Conservation (phyloP, 2,888 invertebrate genomes). For the Agrotis puta region DNA sequence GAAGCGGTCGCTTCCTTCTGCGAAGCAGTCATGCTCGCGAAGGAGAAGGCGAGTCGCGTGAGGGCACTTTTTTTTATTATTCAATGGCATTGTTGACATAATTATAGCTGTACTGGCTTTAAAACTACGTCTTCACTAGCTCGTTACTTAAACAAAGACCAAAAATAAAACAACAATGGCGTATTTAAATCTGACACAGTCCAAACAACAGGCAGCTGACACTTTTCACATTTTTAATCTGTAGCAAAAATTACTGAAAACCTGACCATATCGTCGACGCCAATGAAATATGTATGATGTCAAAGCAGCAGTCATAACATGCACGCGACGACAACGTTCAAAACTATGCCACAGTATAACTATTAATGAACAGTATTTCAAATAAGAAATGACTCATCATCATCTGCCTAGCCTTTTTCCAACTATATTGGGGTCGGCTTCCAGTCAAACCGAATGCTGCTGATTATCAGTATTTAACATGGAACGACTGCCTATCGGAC, state of each 20-base stretch:
- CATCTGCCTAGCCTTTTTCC: too few relatives aligned
- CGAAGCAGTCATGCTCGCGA: too few relatives aligned
- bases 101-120: background rate
- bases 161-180: background rate
- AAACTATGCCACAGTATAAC: background rate
- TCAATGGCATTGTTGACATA: background rate
- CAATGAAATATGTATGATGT: constrained; percentile 60
- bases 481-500: too few relatives aligned
- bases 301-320: constrained; percentile 30
- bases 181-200: background rate
- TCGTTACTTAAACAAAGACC: background rate
- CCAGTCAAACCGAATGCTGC: too few relatives aligned
- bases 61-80: too few relatives aligned
- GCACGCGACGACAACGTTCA: constrained; percentile 2
- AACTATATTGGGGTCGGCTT: too few relatives aligned
- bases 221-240: constrained; percentile 34
- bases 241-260: constrained; percentile 43
- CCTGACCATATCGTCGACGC: constrained; percentile 22
- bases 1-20: too few relatives aligned
- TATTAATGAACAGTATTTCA: background rate
- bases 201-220: constrained; percentile 12
- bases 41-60: too few relatives aligned
- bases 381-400: background rate
- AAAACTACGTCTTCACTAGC: background rate
- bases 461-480: too few relatives aligned